Evolutionary conservation across 30 jellyfish, hydroid and myxozoan species (phyloP), one percentile per base, ranked within the genome.

Genomic region (Rhopilema esculentum): DNA sequence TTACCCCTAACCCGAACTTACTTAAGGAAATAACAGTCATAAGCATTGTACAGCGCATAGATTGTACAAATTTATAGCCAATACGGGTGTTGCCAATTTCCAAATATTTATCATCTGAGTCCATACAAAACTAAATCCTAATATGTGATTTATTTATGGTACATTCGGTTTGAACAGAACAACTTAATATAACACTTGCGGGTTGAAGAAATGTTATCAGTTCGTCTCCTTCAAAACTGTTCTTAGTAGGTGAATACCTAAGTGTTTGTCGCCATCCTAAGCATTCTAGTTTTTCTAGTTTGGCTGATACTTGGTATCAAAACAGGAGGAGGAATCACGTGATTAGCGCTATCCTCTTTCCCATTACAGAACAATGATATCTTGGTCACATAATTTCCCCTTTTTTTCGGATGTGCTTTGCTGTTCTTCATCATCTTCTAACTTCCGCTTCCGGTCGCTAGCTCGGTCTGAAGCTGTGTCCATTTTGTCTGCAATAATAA

Each of bases 381-480:
- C 81, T 19, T 71, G 87, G 29, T 61, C 70, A 17, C 63, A 49
- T 7, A 33, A 49, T 51, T 53, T 84, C 64, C 74, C 64, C 51
- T 72, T 84, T 66, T 71, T 72, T 25, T 71, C 87, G 0, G 69
- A 24, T 20, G 75, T 70, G 29, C 49, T 22, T 17, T 66, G 80
- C 50, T 27, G 24, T 49, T 84, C 87, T 27, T 21, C 48, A 1
- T 84, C 92, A 29, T 40, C 52, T 0, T 73, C 16, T 29, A 50
- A 22, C 72, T 84, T 84, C 63, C 92, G 80, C 27, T 84, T 84
- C 53, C 92, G 17, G 15, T 65, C 81, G 48, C 61, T 27, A 49
- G 51, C 67, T 27, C 82, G 63, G 21, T 77, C 51, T 9, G 92
- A 71, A 24, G 72, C 51, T 27, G 18, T 80, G 20, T 53, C 85